Percentiles rank a stretch among this genome's conserved stretches.
phyloP scores from a whole-genome alignment of 1,140 invertebrate genomes.

The Drosophila fuyamai region DNA sequence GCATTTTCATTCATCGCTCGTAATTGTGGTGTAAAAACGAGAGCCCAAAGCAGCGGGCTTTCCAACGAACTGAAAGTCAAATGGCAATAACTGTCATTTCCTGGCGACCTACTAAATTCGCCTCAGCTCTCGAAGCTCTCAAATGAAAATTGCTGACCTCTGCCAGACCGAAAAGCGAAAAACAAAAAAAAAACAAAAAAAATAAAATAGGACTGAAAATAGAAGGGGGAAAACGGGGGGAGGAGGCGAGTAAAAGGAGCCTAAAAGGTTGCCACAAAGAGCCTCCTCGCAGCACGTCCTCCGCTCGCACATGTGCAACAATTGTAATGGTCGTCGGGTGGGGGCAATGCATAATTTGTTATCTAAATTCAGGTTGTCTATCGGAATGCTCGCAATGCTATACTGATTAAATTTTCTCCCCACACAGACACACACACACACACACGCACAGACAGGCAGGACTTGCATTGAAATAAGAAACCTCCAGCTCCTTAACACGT shows the following conservation, averaged over 20 bases:
- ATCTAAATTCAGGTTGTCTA: conserved; percentile 80
- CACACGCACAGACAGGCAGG: conserved; percentile 6
- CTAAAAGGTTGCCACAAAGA: conserved; percentile 59
- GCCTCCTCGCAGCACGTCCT: conserved; percentile 39
- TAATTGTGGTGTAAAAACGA: conserved; percentile 79
- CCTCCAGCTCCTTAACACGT: conserved; percentile 73
- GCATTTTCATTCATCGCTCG: conserved; percentile 79
- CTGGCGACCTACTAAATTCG: conserved; percentile 74
- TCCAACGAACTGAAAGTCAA: conserved; percentile 38
- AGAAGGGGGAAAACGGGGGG: too few species aligned
- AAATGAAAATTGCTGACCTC: conserved; percentile 81
- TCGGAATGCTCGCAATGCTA: conserved; percentile 63
- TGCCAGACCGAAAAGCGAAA: conserved; percentile 15
- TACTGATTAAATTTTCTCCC: conserved; percentile 74
- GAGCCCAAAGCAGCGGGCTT: background rate
- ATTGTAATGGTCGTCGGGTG: conserved; percentile 40
- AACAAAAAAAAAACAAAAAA: background rate
- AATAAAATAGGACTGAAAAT: background rate
- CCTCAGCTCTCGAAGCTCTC: conserved; percentile 43
- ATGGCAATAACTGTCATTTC: conserved; percentile 80
- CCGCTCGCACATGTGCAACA: conserved; percentile 57
- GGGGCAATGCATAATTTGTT: conserved; percentile 74
- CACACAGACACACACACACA: conserved; percentile 11
- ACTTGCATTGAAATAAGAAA: conserved; percentile 65
- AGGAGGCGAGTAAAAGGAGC: conserved; percentile 21